phyloP scores from a whole-genome alignment of 2,113 vertebrate genomes.

The Hystrix cristata region DNA sequence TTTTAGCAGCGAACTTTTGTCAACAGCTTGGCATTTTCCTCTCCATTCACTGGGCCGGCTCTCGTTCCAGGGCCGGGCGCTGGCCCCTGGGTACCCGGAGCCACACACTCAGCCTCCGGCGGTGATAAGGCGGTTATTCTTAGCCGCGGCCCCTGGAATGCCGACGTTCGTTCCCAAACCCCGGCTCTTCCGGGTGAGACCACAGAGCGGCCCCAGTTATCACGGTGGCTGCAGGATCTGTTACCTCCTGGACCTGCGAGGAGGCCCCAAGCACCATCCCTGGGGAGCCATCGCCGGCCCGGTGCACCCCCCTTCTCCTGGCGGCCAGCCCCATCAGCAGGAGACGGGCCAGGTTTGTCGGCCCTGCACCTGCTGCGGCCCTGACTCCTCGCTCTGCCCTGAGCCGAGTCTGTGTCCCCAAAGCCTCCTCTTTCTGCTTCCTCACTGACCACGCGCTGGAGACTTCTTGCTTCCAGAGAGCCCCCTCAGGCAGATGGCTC shows the following conservation, averaged over 20 bases:
- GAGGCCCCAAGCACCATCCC: slow-evolving; percentile 80
- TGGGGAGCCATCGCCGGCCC: not conserved
- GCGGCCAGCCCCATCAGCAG: fast-evolving
- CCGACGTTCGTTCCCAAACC: slow-evolving; percentile 85
- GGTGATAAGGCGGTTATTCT: slow-evolving; percentile 89
- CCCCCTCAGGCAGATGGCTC: too few species aligned
- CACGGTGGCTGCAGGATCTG: slow-evolving; percentile 80
- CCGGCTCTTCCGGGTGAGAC: slow-evolving; percentile 80
- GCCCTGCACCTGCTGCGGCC: fast-evolving
- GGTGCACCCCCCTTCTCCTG: fast-evolving
- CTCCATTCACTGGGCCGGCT: slow-evolving; percentile 86
- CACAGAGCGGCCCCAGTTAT: slow-evolving; percentile 80
- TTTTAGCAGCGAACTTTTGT: slow-evolving; percentile 89
- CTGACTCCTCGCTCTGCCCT: not conserved
- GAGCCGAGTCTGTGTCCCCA: too few species aligned
- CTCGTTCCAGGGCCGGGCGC: slow-evolving; percentile 85
- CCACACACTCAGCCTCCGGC: slow-evolving; percentile 83
- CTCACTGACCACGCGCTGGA: not conserved
- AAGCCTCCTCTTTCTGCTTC: not conserved
- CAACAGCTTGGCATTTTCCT: slow-evolving; percentile 87
- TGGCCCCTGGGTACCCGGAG: slow-evolving; percentile 84
- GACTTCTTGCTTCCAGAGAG: not conserved
- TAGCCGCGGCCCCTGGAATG: slow-evolving; percentile 87
- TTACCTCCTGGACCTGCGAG: slow-evolving; percentile 81
- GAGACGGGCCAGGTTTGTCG: fast-evolving